Evolutionary conservation across 2,113 vertebrate species (phyloP).

Genomic region (Anguilla japonica): DNA sequence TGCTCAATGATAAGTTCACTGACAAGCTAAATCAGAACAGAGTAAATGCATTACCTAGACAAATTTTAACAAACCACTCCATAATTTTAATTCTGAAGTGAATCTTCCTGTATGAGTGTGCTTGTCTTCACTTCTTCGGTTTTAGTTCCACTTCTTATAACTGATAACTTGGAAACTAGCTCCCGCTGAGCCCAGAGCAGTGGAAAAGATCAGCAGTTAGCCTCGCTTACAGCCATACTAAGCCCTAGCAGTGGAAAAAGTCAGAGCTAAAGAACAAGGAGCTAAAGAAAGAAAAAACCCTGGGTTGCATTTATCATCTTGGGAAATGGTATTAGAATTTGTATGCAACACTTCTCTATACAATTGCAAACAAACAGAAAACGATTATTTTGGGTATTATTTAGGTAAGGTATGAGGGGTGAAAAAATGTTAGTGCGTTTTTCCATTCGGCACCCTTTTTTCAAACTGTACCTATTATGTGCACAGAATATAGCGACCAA

Average conservation of each 20-base stretch:
- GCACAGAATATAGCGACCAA: slow-evolving; percentile 2
- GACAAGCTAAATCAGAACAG: too few species aligned
- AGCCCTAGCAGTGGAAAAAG: not conserved
- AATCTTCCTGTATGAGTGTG: too few species aligned
- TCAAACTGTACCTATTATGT: slow-evolving; percentile 4
- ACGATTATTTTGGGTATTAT: not conserved
- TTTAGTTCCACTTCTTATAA: too few species aligned
- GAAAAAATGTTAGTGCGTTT: not conserved
- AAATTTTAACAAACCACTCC: too few species aligned
- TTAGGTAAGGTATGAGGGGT: not conserved
- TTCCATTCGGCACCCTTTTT: not conserved
- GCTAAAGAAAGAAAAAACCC: not conserved
- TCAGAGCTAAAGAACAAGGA: too few species aligned
- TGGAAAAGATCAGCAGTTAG: not conserved
- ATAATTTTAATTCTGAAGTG: too few species aligned
- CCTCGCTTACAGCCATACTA: not conserved
- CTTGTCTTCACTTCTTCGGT: too few species aligned
- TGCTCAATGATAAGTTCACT: too few species aligned
- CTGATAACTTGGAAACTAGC: too few species aligned
- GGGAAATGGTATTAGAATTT: not conserved
- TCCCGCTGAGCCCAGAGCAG: too few species aligned
- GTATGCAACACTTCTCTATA: not conserved
- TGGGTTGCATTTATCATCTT: not conserved
- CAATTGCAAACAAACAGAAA: not conserved
- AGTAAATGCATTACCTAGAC: too few species aligned